Evolutionary conservation across 2,113 vertebrate species (phyloP).

Genomic region (Regulus satrapa): DNA sequence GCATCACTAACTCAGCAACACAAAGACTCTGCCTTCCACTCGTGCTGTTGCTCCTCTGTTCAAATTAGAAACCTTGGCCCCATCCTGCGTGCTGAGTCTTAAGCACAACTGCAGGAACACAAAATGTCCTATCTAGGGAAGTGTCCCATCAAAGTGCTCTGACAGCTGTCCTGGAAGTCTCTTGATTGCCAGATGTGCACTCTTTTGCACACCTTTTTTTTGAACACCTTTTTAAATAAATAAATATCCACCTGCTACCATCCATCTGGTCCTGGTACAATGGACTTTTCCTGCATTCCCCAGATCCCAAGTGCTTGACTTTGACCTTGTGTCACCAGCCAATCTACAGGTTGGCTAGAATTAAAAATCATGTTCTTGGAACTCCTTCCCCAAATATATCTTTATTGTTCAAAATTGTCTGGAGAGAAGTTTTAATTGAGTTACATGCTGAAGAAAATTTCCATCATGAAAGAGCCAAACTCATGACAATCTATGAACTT

Average conservation of each 20-base stretch:
- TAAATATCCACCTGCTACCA: too few relatives aligned
- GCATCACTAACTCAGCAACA: neutral
- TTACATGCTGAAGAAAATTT: neutral
- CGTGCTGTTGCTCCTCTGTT: neutral
- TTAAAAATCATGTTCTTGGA: neutral
- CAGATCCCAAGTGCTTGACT: neutral
- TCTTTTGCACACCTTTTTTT: too few relatives aligned
- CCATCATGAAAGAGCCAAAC: neutral
- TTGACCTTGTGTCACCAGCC: neutral
- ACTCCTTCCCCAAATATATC: neutral
- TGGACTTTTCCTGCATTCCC: neutral
- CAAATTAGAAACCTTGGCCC: neutral
- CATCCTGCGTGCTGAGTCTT: neutral
- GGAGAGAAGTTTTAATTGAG: neutral
- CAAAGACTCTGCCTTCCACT: neutral
- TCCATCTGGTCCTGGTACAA: neutral
- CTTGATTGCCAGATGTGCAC: neutral
- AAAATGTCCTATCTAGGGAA: neutral
- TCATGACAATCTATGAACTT: neutral
- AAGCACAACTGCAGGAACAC: rapidly evolving
- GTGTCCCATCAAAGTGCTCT: neutral
- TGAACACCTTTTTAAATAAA: too few relatives aligned
- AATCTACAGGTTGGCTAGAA: neutral
- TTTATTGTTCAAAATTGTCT: neutral
- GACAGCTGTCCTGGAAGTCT: neutral